Conservation (phyloP, 2,888 invertebrate species). For the Drosophila pseudotalamancana region DNA sequence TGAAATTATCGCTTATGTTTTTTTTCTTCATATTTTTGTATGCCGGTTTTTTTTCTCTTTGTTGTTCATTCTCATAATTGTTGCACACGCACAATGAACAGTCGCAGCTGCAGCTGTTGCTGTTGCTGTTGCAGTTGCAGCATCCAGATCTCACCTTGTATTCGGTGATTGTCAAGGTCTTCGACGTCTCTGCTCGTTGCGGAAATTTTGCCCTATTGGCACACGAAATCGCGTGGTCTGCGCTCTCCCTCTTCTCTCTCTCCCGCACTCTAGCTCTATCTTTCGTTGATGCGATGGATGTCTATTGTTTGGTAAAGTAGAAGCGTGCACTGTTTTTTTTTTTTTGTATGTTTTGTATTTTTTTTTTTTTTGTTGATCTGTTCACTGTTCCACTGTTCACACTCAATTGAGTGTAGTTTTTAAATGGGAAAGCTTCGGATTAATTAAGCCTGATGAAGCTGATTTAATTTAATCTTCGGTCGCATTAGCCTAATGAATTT, state of each 20-base stretch:
- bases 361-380: slow-evolving; percentile 23
- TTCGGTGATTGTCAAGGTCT: slow-evolving; percentile 53
- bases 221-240: slow-evolving; percentile 50
- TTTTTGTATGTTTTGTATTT: slow-evolving; percentile 27
- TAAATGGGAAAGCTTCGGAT: slow-evolving; percentile 75
- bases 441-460: slow-evolving; percentile 76
- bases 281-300: too few species aligned
- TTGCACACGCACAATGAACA: slow-evolving; percentile 42
- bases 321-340: slow-evolving; percentile 32
- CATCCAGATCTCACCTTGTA: slow-evolving; percentile 55
- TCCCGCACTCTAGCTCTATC: too few species aligned
- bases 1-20: slow-evolving; percentile 32
- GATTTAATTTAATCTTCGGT: slow-evolving; percentile 74
- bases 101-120: neutral
- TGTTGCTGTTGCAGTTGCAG: neutral
- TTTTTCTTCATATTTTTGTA: too few species aligned
- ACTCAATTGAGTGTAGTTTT: slow-evolving; percentile 71
- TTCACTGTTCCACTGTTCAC: slow-evolving; percentile 39
- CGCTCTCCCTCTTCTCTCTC: slow-evolving; percentile 15
- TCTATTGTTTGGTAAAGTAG: slow-evolving; percentile 53
- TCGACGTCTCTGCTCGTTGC: slow-evolving; percentile 22
- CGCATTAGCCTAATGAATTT: slow-evolving; percentile 75
- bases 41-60: neutral
- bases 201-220: slow-evolving; percentile 47
- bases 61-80: slow-evolving; percentile 29